Base-by-base conservation (phyloP, 2,888 invertebrate species). In the Spodoptera littoralis region DNA sequence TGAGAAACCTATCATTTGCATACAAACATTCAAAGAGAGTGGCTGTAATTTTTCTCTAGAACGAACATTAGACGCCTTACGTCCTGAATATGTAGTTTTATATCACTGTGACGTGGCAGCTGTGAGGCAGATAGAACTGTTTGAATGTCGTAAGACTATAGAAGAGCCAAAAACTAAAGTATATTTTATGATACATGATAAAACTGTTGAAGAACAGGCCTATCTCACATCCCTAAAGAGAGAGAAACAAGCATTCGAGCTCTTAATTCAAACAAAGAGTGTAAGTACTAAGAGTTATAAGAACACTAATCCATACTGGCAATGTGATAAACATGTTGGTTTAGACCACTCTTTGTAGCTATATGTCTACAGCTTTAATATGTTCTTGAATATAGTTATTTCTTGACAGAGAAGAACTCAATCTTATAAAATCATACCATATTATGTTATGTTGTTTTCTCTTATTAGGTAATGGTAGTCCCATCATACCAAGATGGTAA, bases 121-220 rank as follows among this genome's bases (percentile, higher is more conserved):
- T 24, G 97, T 99, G 9, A 94, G 99, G 27, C 98, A 98, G 89
- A 96, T 99, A 62, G 99, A 99, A 95, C 96, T 98, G 70, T 98
- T 96, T 84, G 98, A 97, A 85, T 95, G 96, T 30, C 95, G 96
- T 36, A 95, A 96, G 66, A 87, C 91, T 48, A 70, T 84, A 0
- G 88, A 90, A 2, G 94, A 95, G 11, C 88, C 95, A 0, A 87
- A 92, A 13, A 87, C 97, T 5, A 96, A 96, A 82, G 97, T 99
- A 9, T 99, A 98, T 90, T 98, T 99, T 83, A 88, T 99, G 53
- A 96, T 99, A 74, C 98, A 99, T 87, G 96, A 97, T 11, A 97
- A 97, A 67, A 99, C 99, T 8, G 98, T 98, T 0, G 99, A 99
- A 92, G 99, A 99, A 90, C 99, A 99, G 92, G 96, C 98, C 2